These are phyloP conservation scores for Harpagoxenus sublaevis DNA, from an alignment of 2,888 invertebrate species.

Conservation along the genomic window DNA sequence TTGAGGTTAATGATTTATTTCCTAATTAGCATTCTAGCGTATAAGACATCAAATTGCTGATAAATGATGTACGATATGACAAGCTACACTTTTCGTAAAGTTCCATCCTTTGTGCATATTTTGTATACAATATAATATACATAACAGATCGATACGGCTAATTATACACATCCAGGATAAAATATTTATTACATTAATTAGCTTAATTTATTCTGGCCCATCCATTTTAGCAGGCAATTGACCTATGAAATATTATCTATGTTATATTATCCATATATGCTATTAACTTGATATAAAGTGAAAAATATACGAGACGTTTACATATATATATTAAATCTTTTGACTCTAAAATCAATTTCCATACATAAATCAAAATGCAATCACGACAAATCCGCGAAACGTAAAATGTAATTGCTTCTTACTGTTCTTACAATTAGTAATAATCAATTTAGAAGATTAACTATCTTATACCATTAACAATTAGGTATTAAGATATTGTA, in stretches of 20 bases:
- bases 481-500: neutral
- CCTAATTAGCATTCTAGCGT: neutral
- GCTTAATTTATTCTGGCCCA: neutral
- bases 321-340: neutral
- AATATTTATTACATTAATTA: conserved; percentile 5
- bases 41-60: neutral
- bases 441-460: neutral
- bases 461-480: neutral
- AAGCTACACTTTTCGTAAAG: neutral
- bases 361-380: neutral
- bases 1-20: neutral
- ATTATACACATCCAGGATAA: neutral
- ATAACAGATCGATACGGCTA: neutral
- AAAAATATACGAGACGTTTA: neutral
- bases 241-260: neutral
- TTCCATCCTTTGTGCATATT: neutral
- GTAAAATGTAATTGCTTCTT: neutral
- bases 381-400: neutral
- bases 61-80: neutral
- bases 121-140: neutral
- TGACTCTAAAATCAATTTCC: neutral
- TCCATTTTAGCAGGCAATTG: neutral
- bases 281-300: neutral
- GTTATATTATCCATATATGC: neutral
- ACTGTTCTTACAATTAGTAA: neutral